These are phyloP conservation scores for Drosophila busckii DNA, from an alignment of 1,140 invertebrate genomes.

Conservation along the genomic window DNA sequence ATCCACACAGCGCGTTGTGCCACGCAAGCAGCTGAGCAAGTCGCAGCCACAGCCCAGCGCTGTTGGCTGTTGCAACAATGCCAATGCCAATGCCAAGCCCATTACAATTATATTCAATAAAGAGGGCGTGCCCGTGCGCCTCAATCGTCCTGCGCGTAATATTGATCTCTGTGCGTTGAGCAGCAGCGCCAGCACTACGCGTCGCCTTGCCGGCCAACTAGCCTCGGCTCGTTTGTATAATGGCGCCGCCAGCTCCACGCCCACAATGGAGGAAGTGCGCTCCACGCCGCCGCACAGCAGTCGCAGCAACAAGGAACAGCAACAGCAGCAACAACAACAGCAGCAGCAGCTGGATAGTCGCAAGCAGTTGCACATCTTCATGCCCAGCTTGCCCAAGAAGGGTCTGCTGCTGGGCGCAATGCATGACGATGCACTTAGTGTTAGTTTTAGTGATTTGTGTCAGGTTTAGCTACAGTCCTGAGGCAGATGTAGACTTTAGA, in stretches of 20 bases:
- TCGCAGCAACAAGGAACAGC: conserved; percentile 19
- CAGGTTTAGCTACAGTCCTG: conserved; percentile 37
- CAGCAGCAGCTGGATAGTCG: conserved; percentile 24
- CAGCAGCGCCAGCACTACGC: conserved; percentile 50
- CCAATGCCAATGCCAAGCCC: conserved; percentile 60
- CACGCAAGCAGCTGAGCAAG: conserved; percentile 26
- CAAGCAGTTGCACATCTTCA: conserved; percentile 75
- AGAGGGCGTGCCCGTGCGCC: conserved; percentile 68
- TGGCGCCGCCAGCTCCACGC: conserved; percentile 22
- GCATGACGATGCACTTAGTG: conserved; percentile 44
- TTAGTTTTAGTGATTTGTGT: conserved; percentile 52
- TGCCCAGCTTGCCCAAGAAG: conserved; percentile 75
- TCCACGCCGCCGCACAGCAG: conserved; percentile 51
- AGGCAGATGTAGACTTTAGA: too few species aligned
- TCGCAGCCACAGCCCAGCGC: conserved; percentile 7
- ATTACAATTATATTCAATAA: conserved; percentile 77
- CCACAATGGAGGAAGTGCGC: conserved; percentile 27
- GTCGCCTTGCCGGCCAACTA: conserved; percentile 55
- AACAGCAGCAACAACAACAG: not conserved
- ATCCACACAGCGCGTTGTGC: conserved; percentile 22
- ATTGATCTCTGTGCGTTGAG: conserved; percentile 67
- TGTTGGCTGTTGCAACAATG: conserved; percentile 6
- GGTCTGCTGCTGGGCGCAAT: conserved; percentile 25
- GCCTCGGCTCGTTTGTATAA: conserved; percentile 66
- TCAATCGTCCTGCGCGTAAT: conserved; percentile 67